These are phyloP conservation scores for Avahi laniger DNA, from an alignment of 2,797 vertebrate species.

Conservation along the genomic window DNA sequence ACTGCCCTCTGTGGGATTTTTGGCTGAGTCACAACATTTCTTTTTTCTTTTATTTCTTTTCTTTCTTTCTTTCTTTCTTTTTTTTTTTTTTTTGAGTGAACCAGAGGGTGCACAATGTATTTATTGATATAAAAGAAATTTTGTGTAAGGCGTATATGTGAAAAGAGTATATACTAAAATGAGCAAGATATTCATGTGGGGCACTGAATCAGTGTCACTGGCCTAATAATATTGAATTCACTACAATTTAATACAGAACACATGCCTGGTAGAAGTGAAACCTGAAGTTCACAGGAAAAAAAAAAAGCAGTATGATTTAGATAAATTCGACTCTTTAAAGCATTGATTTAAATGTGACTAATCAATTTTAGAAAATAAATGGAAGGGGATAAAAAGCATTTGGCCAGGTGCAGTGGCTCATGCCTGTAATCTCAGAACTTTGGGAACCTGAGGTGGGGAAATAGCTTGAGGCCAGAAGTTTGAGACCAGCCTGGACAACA, in stretches of 20 bases:
- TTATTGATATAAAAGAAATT: not conserved
- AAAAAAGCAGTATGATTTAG: not conserved
- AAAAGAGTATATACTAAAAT: not conserved
- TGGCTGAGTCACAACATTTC: not conserved
- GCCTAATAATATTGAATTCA: not conserved
- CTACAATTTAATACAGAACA: not conserved
- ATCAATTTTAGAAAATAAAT: not conserved
- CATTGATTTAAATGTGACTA: not conserved
- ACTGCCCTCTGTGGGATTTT: conserved; percentile 72
- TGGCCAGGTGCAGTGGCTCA: not conserved
- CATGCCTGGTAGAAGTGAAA: not conserved
- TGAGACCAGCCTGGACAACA: not conserved
- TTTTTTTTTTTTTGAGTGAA: not conserved
- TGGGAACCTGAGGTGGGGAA: not conserved
- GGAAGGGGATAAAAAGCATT: not conserved
- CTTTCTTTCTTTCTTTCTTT: not conserved
- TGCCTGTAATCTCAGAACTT: not conserved
- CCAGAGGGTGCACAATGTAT: not conserved
- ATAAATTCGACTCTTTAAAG: not conserved
- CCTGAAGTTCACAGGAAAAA: not conserved
- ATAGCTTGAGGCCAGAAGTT: not conserved
- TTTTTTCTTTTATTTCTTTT: not conserved
- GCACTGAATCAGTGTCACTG: not conserved
- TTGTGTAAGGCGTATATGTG: not conserved
- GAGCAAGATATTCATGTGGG: not conserved